Evolutionary conservation across 2,888 invertebrate species (phyloP), one percentile per base, ranked within the genome.

Genomic region (Crossocerus cetratus): DNA sequence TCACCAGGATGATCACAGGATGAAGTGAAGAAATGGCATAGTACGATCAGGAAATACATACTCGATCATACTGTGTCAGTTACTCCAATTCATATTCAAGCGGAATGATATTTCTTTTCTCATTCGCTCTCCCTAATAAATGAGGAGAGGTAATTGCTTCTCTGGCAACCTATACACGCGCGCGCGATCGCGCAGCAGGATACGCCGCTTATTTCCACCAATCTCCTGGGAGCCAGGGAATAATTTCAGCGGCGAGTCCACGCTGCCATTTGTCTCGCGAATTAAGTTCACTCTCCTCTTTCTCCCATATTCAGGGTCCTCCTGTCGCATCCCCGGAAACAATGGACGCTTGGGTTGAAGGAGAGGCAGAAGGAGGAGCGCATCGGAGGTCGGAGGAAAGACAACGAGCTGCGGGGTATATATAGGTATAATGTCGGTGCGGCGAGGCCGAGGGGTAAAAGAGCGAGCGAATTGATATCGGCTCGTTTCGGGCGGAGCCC

Each of bases 211-310:
- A 32, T 32, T 32, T 32, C 32, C 32, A 11, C 1, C 32, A 32
- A 32, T 32, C 32, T 32, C 32, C 32, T 32, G 32, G 32, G 32
- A 32, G 68, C 72, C 66, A 68, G 56, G 57, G 67, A 69, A 63
- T 54, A 65, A 73, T 74, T 65, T 64, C 44, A 42, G 16, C 58
- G 62, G 58, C 59, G 42, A n/a, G 42, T 54, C 23, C 16, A 8
- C 8, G 32, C 22, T 18, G 69, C 65, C 75, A 70, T 81, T 81
- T 81, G 72, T 81, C 70, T 70, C 81, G 72, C 66, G 70, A 75
- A 81, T 79, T 79, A 81, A 79, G 66, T 81, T 75, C 72, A 66
- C 77, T 77, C 57, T 70, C 54, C 56, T 78, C 76, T 74, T 77
- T 75, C 62, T 65, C 56, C 58, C 65, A 69, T 72, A 72, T 74